Evolutionary conservation across 2,113 vertebrate genomes (phyloP), one percentile per base, ranked within the genome.

Genomic region (Sinocyclocheilus anshuiensis): DNA sequence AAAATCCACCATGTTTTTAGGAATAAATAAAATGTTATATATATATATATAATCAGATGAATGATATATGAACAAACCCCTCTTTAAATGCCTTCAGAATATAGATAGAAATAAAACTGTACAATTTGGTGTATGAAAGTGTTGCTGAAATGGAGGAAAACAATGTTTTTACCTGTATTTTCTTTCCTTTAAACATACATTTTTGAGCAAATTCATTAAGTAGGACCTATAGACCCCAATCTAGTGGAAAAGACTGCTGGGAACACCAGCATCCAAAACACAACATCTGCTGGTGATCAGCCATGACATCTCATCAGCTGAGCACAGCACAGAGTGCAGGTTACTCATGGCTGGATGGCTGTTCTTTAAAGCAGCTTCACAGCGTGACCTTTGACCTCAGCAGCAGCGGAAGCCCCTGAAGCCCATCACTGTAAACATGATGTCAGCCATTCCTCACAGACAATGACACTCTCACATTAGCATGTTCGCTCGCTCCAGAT

Each of bases 401-500:
- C 57, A 59, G 48, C 48, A 50, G 55, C 55, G 22, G 18, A 57
- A 57, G 55, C 55, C 20, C 53, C 55, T 20, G 55, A 57, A 57
- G 55, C 55, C 20, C 59, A 16, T 65, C 79, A 29, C 67, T 48
- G 79, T 48, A 87, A 65, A 71, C 83, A 42, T 77, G 79, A 78
- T 63, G 45, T 86, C 72, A 83, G 10, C 16, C 55, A 59, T n/a
- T 85, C 74, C 65, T 63, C 29, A 8, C 12, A 82, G 75, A 88
- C 57, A 87, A 88, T 86, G 90, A 90, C 86, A 18, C 75, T 86
- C 84, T 42, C 57, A 86, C 55, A 88, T 83, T 80, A 24, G 10
- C 67, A 57, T 86, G 81, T 84, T 87, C 88, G 90, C 82, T 90
- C 86, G 61, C 83, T 92, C 84, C 88, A 83, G 84, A 85, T 77